Evolutionary conservation across 2,113 vertebrate genomes (phyloP).

Genomic region (Daboia siamensis): DNA sequence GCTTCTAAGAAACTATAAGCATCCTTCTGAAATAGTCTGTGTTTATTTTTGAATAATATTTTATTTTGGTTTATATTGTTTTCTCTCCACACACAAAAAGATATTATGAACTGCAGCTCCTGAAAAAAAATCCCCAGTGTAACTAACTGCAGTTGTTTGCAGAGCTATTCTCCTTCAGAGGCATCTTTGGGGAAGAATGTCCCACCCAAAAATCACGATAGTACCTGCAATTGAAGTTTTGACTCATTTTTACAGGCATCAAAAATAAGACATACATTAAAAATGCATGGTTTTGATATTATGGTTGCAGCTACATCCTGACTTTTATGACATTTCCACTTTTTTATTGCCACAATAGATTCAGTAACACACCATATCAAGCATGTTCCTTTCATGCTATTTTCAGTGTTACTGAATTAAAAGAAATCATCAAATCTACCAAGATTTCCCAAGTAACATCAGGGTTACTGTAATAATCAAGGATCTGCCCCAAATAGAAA

Average conservation of each 20-base stretch:
- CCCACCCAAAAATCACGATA: neutral
- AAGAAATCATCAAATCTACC: neutral
- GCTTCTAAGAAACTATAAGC: neutral
- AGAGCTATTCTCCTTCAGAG: neutral
- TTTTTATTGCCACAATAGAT: neutral
- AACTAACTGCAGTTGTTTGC: neutral
- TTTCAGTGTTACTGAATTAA: neutral
- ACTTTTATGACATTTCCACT: neutral
- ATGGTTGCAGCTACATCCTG: neutral
- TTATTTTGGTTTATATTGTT: neutral
- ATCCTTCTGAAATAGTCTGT: neutral
- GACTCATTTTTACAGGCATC: neutral
- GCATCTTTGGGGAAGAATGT: neutral
- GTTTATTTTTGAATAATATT: neutral
- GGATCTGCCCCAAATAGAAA: neutral
- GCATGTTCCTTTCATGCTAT: neutral
- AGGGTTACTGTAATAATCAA: neutral
- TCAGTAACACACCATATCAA: neutral
- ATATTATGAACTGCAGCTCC: neutral
- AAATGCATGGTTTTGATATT: neutral
- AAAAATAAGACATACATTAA: neutral
- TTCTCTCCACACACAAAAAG: neutral
- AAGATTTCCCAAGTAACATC: neutral
- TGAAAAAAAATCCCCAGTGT: neutral
- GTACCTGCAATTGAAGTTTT: neutral